phyloP scores from a whole-genome alignment of 2,113 vertebrate genomes.

The Microcebus griseorufus region DNA sequence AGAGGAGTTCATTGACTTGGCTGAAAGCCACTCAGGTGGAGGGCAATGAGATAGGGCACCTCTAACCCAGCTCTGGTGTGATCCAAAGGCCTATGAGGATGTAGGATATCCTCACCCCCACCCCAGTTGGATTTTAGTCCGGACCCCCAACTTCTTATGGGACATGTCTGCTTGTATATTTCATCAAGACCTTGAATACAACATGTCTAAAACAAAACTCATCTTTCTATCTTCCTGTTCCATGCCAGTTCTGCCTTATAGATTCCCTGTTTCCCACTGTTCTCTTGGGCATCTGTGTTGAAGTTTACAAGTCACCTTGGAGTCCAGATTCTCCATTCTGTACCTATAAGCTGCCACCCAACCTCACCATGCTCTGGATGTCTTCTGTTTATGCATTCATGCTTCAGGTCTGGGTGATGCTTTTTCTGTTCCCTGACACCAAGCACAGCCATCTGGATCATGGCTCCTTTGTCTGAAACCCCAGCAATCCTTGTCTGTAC shows the following conservation, averaged over 20 bases:
- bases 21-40: not conserved
- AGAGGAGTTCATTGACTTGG: not conserved
- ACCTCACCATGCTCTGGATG: not conserved
- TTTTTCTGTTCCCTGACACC: not conserved
- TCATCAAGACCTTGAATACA: not conserved
- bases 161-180: not conserved
- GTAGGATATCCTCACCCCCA: no score
- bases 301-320: not conserved
- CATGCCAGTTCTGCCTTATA: not conserved
- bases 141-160: not conserved
- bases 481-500: no score
- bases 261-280: not conserved
- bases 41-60: not conserved
- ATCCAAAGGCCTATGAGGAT: not conserved
- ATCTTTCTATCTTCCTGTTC: not conserved
- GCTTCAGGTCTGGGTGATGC: not conserved
- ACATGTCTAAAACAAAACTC: not conserved
- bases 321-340: not conserved
- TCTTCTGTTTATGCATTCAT: not conserved
- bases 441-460: not conserved
- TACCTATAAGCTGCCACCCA: not conserved
- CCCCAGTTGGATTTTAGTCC: not conserved
- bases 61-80: not conserved
- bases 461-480: not conserved
- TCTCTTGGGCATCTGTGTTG: not conserved